Percentiles rank a stretch among this genome's conserved stretches.
These are phyloP conservation scores for Chironomus riparius DNA, from an alignment of 2,888 invertebrate genomes.

Conservation along the genomic window DNA sequence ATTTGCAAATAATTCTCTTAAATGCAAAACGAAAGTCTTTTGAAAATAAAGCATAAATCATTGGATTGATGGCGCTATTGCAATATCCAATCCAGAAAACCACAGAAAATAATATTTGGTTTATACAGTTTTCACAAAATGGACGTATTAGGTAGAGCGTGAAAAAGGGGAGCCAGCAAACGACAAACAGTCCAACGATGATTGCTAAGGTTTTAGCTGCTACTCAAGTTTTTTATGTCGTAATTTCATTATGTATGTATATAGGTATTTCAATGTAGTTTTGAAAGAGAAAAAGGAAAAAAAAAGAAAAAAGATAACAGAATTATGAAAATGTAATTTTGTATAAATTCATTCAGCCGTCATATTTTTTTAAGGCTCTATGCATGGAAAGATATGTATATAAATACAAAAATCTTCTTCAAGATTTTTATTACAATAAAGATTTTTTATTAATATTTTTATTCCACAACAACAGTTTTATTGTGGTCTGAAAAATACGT, in stretches of 20 bases:
- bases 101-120: conserved; percentile 76
- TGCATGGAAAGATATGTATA: not conserved
- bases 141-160: conserved; percentile 87
- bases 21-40: conserved; percentile 93
- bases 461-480: not conserved
- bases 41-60: conserved; percentile 90
- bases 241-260: not conserved
- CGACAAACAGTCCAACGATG: conserved; percentile 93
- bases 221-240: conserved; percentile 29
- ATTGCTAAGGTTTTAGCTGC: conserved; percentile 95
- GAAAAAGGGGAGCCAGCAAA: conserved; percentile 96
- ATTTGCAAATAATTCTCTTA: conserved; percentile 82
- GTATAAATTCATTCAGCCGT: not conserved
- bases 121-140: conserved; percentile 77
- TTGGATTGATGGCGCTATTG: conserved; percentile 92
- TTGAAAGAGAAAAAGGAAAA: not conserved
- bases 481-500: not conserved
- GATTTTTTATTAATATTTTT: not conserved
- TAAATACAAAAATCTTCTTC: not conserved
- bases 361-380: not conserved
- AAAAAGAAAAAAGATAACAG: not conserved
- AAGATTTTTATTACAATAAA: not conserved
- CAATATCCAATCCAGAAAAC: conserved; percentile 97
- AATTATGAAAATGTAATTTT: not conserved
- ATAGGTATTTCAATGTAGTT: not conserved